Conservation (phyloP, 1,140 invertebrate species). For the Drosophila bocqueti region DNA sequence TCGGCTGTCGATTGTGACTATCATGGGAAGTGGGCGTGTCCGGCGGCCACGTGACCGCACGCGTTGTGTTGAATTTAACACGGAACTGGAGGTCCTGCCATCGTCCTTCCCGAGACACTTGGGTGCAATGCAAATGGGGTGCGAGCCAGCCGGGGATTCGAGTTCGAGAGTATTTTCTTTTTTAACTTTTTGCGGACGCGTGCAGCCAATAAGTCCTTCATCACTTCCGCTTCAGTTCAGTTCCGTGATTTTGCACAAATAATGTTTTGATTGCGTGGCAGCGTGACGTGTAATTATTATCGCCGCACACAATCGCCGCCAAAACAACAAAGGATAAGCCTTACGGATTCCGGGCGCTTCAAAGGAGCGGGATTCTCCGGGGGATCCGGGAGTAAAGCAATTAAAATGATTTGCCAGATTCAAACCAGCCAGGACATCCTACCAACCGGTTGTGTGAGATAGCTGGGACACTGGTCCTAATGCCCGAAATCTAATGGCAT, state of each 20-base stretch:
- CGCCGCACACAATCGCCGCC: constrained; percentile 68
- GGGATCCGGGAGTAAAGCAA: constrained; percentile 57
- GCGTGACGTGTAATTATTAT: constrained; percentile 85
- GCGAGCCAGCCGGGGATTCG: constrained; percentile 24
- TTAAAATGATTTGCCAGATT: constrained; percentile 71
- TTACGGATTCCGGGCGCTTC: constrained; percentile 10
- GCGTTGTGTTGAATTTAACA: constrained; percentile 80
- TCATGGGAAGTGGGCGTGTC: constrained; percentile 75
- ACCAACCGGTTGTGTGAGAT: neutral
- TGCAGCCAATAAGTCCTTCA: constrained; percentile 85
- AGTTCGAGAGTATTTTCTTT: constrained; percentile 33
- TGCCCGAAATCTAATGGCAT: neutral
- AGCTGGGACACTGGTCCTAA: neutral
- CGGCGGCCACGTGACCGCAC: constrained; percentile 73
- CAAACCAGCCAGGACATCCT: constrained; percentile 30
- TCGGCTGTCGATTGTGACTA: constrained; percentile 65
- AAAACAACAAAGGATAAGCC: constrained; percentile 61
- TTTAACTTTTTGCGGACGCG: constrained; percentile 78
- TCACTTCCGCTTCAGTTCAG: constrained; percentile 85
- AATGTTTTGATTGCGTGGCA: constrained; percentile 84
- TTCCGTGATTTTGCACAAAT: constrained; percentile 84
- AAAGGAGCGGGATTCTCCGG: constrained; percentile 9
- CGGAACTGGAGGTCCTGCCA: constrained; percentile 38
- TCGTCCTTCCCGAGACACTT: constrained; percentile 31
- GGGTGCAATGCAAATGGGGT: constrained; percentile 59